Base-by-base conservation (phyloP, 2,113 vertebrate species). In the Strix uralensis region DNA sequence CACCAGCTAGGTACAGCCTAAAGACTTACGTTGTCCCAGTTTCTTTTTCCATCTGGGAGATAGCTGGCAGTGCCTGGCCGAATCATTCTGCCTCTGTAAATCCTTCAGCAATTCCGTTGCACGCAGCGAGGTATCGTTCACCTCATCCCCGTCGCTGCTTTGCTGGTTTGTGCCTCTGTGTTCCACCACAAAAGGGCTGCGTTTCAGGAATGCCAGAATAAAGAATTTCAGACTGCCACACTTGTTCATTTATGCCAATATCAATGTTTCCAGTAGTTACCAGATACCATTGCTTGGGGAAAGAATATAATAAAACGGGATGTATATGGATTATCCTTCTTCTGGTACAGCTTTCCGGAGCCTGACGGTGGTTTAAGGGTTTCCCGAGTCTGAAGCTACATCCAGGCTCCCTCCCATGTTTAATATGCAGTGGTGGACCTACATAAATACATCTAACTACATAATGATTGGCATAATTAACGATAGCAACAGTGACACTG, bases 161-260 rank as follows among this genome's bases (percentile, higher is more conserved):
- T 54, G 29, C 23, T 40, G 40, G 4, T 73, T 72, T 42, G 3
- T n/a, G 8, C 25, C 54, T 55, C 46, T 40, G 4, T 18, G 5
- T 62, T 47, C 32, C 36, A 13, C 54, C 36, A 14, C 9, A 1
- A 14, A 5, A 17, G n/a, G 72, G 51, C 4, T 55, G 55, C 15
- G 3, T 44, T 61, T 58, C 52, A 42, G 58, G 46, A 47, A 38
- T 23, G 46, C 13, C 18, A 15, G 36, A 12, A 19, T 38, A 38
- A n/a, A 69, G 44, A 7, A 36, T 61, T 74, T 25, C n/a, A 21
- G 7, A 3, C 21, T 15, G 19, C 11, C 1, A 0, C 12, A 6
- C 3, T 13, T 17, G 3, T 27, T 52, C 11, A 2, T 77, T 69
- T 10, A 16, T 3, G 0, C 29, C 67, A 1, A 1, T 0, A 1